Base-by-base conservation (phyloP, 2,113 vertebrate species). In the Catharus fuscescens region DNA sequence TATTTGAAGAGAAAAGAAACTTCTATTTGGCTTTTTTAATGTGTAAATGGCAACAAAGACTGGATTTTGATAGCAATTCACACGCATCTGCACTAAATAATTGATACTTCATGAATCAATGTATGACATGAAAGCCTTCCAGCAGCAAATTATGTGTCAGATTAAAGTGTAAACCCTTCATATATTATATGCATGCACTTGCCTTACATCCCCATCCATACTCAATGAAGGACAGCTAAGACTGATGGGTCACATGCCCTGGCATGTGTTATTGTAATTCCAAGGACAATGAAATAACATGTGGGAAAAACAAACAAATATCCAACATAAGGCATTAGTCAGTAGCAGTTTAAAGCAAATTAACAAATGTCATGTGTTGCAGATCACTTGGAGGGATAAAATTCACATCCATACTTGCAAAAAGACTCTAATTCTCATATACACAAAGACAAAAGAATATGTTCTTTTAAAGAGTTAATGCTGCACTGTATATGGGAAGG, bases 221-320 rank as follows among this genome's bases (percentile, higher is more conserved):
- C 42, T 95, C 61, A 78, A 1, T 80, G 64, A 91, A 96, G 94
- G 92, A 91, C 76, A 95, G 59, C 52, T 90, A 94, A 88, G 71
- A 44, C 14, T 95, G 95, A 92, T 36, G 86, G 60, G 90, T 88
- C 77, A 72, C 45, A 56, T 95, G 95, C 56, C 70, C 45, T 91
- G 92, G 29, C 57, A 84, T 2, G 8, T 80, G 38, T 91, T 89
- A 70, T 7, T 84, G 65, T 79, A 92, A 92, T 90, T 85, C 57
- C 88, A 95, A 73, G 80, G 71, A 80, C 0, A 1, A 86, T 82
- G 86, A 95, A 87, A 53, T 92, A 76, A 80, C 44, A 89, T 0
- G 1, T 70, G 70, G 60, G 66, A 77, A 92, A 93, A 95, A 3
- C 61, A 73, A 95, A 81, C 50, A 83, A 88, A 79, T 93, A 95